Evolutionary conservation across 2,113 vertebrate genomes (phyloP), one percentile per base, ranked within the genome.

Genomic region (Bubo blakistoni): DNA sequence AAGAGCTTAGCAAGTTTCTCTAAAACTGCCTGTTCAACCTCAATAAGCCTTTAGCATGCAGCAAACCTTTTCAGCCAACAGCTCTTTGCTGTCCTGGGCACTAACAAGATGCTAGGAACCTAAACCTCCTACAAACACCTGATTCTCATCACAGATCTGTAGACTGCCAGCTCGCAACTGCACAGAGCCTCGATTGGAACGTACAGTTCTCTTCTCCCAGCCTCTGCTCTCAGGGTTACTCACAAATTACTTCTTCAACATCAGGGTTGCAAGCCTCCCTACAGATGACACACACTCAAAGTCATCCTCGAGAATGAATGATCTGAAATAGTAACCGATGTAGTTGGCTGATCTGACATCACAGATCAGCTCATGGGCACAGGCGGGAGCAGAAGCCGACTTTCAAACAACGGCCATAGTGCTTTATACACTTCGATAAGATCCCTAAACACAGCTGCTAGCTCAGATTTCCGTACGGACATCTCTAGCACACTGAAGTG

Each of bases 111-210:
- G 11, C 17, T 13, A 32, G 38, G 40, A 62, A 87, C 21, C 83
- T 46, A 76, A 74, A 36, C 12, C 40, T 55, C n/a, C 4, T 18
- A 10, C 2, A 26, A 44, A 44, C 3, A 1, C 62, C 42, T 7
- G 22, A 9, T 61, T 80, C 18, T 55, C 51, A 49, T 27, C 52
- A 44, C 57, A 36, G 21, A n/a, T 12, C 5, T 17, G 1, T 30
- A 58, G 22, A 21, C 71, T 42, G 36, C 10, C 71, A 63, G 22
- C 66, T 78, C 8, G 0, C 49, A 34, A 2, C 0, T 7, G 6
- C 4, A 7, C 6, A 0, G 18, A 32, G n/a, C 40, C 47, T 25
- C 52, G 11, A 0, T 24, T 0, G 2, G 8, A 57, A 34, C 1
- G 11, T 7, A 29, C 27, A 34, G 27, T 34, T 38, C 52, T 72